Base-by-base conservation (phyloP, 2,888 invertebrate genomes). In the Gandaritis pyraliata region DNA sequence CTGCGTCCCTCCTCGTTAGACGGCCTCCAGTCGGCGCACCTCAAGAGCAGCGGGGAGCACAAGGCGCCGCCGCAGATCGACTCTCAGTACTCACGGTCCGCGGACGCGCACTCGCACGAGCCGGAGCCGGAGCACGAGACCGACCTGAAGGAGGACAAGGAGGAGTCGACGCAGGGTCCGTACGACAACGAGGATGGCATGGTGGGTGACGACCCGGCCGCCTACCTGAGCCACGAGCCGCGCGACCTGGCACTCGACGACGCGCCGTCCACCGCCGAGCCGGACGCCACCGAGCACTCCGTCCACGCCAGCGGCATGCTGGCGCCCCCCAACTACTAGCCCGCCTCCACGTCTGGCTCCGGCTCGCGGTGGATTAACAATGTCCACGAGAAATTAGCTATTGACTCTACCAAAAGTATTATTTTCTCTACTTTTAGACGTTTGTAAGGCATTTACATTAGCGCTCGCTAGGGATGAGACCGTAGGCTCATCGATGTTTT, bases 81-180 rank as follows among this genome's bases (percentile, higher is more conserved):
- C 73, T 93, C 93, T 46, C 93, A 94, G 70, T 94, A 94, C 78
- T 93, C 94, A 61, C 93, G 93, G 13, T 91, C 92, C 45, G 77
- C 91, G 2, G 92, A 92, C 66, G 88, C 91, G 29, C 92, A 92
- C 57, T 75, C 87, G 51, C 88, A 88, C 70, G 90, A 87, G 46
- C 85, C 87, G 64, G 90, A 87, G 46, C 85, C 87, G 64, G 89
- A 87, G 68, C 83, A 33, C 46, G 66, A 87, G 64, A 86, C 12
- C 2, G 49, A 87, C 64, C 86, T 15, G 68, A 87, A 87, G 39
- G 85, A 88, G 64, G 89, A 87, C 64, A 88, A 88, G 67, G 93
- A 92, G 75, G 86, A 87, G 68, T 82, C 88, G 61, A 95, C 95
- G 48, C 93, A 94, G 75, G 95, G 95, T 12, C 95, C 95, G 1